phyloP scores from a whole-genome alignment of 2,113 vertebrate genomes.

The Bubalus kerabau region DNA sequence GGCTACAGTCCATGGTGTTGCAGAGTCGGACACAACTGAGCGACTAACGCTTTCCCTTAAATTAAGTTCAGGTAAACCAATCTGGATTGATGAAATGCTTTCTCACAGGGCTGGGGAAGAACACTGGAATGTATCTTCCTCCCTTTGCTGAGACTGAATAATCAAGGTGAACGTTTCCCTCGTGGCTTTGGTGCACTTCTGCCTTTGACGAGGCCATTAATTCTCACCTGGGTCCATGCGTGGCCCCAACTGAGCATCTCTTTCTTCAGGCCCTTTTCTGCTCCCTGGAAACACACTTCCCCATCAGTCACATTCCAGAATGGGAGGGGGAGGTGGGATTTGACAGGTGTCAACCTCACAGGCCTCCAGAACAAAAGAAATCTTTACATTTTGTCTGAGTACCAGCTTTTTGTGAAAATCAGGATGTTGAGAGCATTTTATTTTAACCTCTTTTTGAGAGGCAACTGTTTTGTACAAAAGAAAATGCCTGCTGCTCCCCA shows the following conservation, averaged over 20 bases:
- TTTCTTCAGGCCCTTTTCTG: neutral
- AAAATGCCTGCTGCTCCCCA: neutral
- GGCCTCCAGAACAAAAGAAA: neutral
- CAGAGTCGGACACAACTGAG: neutral
- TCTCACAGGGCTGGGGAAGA: neutral
- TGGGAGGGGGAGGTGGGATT: neutral
- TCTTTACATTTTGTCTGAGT: neutral
- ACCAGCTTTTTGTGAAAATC: constrained; percentile 9
- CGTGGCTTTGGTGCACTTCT: neutral
- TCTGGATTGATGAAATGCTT: neutral
- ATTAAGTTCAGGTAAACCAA: neutral
- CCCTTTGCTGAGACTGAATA: fast-evolving
- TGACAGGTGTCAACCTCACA: neutral
- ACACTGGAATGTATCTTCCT: neutral
- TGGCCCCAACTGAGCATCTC: fast-evolving
- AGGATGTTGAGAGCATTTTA: neutral
- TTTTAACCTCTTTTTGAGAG: neutral
- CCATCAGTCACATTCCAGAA: neutral
- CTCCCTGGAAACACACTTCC: neutral
- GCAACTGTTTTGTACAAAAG: neutral
- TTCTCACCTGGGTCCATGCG: neutral
- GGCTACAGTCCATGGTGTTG: neutral
- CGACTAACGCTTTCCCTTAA: neutral
- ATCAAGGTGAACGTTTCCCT: neutral
- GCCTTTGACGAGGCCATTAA: neutral